A percentile compares a stretch with the other conserved stretches of the same genome.
These are phyloP conservation scores for Apamea epomidion DNA, from an alignment of 2,888 invertebrate genomes.

Conservation along the genomic window DNA sequence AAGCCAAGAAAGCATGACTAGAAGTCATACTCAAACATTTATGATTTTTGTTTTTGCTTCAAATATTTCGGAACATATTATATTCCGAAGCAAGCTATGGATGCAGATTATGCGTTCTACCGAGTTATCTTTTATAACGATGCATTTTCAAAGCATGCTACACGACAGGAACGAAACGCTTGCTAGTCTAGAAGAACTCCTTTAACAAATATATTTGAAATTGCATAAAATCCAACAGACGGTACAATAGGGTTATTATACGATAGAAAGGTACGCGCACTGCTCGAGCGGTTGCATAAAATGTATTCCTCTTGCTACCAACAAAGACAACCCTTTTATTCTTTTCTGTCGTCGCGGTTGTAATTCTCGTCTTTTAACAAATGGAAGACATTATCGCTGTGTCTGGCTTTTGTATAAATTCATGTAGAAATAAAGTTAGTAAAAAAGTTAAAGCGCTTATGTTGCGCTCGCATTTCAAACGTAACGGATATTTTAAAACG, in stretches of 20 bases:
- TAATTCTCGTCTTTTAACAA: conserved; percentile 88
- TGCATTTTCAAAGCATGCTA: conserved; percentile 7
- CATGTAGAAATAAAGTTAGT: conserved; percentile 85
- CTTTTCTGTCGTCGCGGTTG: conserved; percentile 84
- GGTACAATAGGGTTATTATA: conserved; percentile 79
- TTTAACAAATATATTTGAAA: conserved; percentile 50
- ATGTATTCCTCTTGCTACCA: conserved; percentile 83
- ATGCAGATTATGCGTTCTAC: neutral
- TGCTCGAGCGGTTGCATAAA: conserved; percentile 81
- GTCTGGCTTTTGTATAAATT: conserved; percentile 88
- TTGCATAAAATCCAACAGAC: conserved; percentile 63
- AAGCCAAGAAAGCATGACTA: neutral
- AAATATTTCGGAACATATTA: too few species aligned
- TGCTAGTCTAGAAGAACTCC: conserved; percentile 25
- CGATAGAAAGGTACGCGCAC: conserved; percentile 76
- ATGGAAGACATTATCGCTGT: conserved; percentile 88
- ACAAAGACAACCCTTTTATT: conserved; percentile 86
- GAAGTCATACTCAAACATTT: neutral
- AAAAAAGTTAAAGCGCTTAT: conserved; percentile 85
- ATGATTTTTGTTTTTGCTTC: neutral
- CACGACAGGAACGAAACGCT: conserved; percentile 11
- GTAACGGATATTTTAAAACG: conserved; percentile 79
- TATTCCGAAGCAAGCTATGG: neutral
- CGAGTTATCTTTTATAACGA: neutral
- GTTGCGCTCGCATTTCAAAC: conserved; percentile 80